Conservation (phyloP, 2,113 vertebrate genomes). For the Caloenas nicobarica region DNA sequence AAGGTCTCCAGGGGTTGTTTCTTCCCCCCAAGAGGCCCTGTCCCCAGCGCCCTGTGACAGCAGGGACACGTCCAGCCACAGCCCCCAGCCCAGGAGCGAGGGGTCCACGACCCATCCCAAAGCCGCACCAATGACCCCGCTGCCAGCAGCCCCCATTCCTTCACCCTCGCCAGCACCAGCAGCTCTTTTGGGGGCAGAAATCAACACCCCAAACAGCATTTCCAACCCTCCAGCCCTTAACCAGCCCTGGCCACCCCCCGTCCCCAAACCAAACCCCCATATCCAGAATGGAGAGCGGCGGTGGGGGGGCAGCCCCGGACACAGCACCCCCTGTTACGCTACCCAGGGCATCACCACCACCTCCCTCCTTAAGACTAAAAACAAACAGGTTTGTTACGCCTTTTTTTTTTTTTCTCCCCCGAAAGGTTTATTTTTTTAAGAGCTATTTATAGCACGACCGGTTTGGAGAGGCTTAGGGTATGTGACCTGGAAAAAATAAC, state of each 20-base stretch:
- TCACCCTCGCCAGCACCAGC: fast-evolving
- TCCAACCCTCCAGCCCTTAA: background rate
- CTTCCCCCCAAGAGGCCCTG: background rate
- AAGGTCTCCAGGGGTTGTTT: background rate
- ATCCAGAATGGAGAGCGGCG: fast-evolving
- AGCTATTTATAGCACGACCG: constrained; percentile 28
- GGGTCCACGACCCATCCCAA: background rate
- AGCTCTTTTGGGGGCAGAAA: background rate
- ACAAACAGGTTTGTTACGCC: constrained; percentile 48
- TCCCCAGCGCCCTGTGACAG: background rate
- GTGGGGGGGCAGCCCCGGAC: background rate
- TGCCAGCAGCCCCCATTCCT: background rate
- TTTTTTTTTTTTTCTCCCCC: constrained; percentile 28
- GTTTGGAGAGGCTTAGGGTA: constrained; percentile 38
- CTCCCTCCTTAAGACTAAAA: background rate
- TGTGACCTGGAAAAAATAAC: constrained; percentile 35
- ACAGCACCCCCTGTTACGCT: constrained; percentile 37
- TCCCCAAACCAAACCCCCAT: background rate
- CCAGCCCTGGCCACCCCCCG: fast-evolving
- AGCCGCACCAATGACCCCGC: background rate
- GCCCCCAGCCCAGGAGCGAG: fast-evolving
- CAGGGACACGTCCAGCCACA: background rate
- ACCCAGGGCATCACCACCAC: background rate
- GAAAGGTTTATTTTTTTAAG: constrained; percentile 49
- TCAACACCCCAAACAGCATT: background rate